Percentiles rank a stretch among this genome's conserved stretches.
These are phyloP conservation scores for Oedothorax gibbosus DNA, from an alignment of 1,140 invertebrate species.

Conservation along the genomic window DNA sequence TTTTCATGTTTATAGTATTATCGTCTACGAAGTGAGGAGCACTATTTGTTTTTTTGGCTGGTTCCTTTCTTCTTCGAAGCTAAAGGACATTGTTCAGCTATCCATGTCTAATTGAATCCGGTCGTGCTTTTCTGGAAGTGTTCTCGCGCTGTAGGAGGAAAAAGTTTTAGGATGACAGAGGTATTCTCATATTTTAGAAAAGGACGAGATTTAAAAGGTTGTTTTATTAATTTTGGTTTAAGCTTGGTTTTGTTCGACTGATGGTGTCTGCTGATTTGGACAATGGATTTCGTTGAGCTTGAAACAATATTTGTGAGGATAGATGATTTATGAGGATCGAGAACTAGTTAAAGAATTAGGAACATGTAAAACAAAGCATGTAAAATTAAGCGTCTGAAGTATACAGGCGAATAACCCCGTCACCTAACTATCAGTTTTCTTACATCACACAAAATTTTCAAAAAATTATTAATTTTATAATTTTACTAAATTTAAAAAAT, in stretches of 20 bases:
- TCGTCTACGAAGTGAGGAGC: constrained; percentile 4
- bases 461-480: too few species aligned
- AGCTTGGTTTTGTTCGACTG: not conserved
- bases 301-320: too few species aligned
- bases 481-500: too few species aligned
- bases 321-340: too few species aligned
- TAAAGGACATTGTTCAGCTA: constrained; percentile 23
- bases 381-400: too few species aligned
- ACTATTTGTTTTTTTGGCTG: not conserved
- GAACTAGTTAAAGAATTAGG: too few species aligned
- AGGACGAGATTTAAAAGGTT: not conserved
- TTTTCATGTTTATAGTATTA: not conserved
- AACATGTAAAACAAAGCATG: too few species aligned
- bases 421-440: too few species aligned
- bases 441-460: too few species aligned
- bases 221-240: not conserved
- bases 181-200: not conserved
- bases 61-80: not conserved
- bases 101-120: constrained; percentile 52
- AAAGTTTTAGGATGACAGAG: not conserved
- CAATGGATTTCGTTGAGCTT: too few species aligned
- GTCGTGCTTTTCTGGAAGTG: not conserved
- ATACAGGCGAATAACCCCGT: too few species aligned
- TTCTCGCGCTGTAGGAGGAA: not conserved
- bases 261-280: not conserved